phyloP scores from a whole-genome alignment of 1,140 invertebrate species.

The Hestina assimilis region DNA sequence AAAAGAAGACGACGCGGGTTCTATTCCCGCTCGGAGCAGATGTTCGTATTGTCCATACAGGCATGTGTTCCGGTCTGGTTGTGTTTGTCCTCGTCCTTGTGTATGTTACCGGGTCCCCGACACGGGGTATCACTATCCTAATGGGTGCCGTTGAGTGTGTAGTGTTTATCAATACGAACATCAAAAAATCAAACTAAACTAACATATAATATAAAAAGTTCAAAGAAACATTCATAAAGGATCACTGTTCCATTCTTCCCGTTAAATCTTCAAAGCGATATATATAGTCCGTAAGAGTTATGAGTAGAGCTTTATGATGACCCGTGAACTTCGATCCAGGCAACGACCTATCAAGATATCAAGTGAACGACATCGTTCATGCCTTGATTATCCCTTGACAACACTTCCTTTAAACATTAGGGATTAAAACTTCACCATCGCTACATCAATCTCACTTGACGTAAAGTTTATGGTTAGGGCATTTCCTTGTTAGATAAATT shows the following conservation, averaged over 20 bases:
- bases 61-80: too few species aligned
- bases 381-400: conserved; percentile 66
- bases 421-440: conserved; percentile 29
- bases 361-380: conserved; percentile 71
- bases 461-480: conserved; percentile 30
- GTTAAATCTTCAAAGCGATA: conserved; percentile 1
- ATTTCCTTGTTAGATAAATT: conserved; percentile 40
- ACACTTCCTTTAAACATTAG: conserved; percentile 60
- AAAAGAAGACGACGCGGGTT: too few species aligned
- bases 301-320: conserved; percentile 20
- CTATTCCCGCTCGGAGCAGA: too few species aligned
- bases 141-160: too few species aligned
- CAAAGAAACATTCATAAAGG: too few species aligned
- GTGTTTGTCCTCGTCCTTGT: too few species aligned
- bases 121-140: too few species aligned
- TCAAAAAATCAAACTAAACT: too few species aligned
- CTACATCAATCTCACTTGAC: conserved; percentile 39
- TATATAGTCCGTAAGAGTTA: conserved; percentile 10
- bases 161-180: too few species aligned
- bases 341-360: conserved; percentile 61
- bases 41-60: too few species aligned
- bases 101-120: too few species aligned
- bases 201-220: too few species aligned
- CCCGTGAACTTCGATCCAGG: conserved; percentile 32
- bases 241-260: conserved; percentile 10